Percentiles rank a stretch among this genome's conserved stretches.
These are phyloP conservation scores for Martes martes DNA, from an alignment of 2,113 vertebrate species.

Conservation along the genomic window DNA sequence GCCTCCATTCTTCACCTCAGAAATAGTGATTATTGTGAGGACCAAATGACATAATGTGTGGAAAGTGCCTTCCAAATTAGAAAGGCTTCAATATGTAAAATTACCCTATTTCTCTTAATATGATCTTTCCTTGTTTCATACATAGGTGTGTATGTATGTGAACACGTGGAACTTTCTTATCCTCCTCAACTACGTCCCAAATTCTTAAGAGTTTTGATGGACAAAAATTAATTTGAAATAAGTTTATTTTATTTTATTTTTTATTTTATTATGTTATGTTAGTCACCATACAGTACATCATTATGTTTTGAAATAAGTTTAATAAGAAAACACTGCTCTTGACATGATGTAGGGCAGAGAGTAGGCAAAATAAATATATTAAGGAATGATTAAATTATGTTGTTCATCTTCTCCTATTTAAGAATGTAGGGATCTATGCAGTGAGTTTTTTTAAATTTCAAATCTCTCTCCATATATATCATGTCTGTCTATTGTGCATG, in stretches of 20 bases:
- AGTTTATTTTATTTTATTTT: not conserved
- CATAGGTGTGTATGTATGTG: not conserved
- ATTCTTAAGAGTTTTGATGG: not conserved
- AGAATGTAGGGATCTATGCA: not conserved
- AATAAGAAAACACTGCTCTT: not conserved
- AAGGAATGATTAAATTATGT: not conserved
- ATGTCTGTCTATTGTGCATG: not conserved
- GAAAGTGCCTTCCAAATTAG: not conserved
- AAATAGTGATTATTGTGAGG: not conserved
- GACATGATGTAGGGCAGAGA: not conserved
- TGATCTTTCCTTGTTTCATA: not conserved
- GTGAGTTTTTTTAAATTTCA: not conserved
- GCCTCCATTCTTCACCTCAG: not conserved
- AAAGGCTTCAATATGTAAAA: not conserved
- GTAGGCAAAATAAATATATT: not conserved
- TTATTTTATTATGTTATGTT: too few relatives aligned
- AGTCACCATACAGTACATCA: too few relatives aligned
- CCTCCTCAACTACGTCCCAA: not conserved
- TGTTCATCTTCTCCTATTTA: not conserved
- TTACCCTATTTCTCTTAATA: not conserved
- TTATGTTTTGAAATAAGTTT: not conserved
- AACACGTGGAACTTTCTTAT: not conserved
- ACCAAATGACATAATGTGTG: not conserved
- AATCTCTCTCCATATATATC: not conserved
- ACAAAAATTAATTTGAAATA: not conserved